phyloP scores from a whole-genome alignment of 2,797 vertebrate species.

The Acanthiza pusilla region DNA sequence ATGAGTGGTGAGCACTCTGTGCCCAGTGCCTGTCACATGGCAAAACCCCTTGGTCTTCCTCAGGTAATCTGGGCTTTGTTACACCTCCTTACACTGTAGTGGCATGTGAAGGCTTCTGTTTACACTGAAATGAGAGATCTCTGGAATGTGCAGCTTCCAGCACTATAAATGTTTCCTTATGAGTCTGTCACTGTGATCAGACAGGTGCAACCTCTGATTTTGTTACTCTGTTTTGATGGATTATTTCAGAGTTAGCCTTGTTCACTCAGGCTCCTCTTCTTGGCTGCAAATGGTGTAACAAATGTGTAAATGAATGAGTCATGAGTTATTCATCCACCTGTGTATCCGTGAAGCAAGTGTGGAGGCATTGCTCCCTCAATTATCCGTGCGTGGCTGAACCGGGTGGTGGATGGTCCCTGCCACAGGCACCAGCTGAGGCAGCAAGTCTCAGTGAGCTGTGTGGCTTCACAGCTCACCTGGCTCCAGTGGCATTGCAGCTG shows the following conservation, averaged over 20 bases:
- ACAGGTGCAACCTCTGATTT: background rate
- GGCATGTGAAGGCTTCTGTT: background rate
- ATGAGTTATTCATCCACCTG: background rate
- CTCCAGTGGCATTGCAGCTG: background rate
- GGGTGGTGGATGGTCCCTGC: background rate
- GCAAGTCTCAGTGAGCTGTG: background rate
- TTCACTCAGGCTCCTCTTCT: background rate
- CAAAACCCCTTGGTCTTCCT: background rate
- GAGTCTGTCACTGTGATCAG: background rate
- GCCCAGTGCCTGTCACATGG: accelerated
- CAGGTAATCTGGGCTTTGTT: background rate
- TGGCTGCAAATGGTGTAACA: background rate
- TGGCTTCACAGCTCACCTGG: background rate
- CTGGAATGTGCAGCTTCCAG: background rate
- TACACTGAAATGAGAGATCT: background rate
- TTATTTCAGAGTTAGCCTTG: background rate
- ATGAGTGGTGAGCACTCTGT: accelerated
- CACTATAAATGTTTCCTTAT: background rate
- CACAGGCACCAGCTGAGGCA: background rate
- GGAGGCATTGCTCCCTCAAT: background rate
- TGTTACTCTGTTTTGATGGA: background rate
- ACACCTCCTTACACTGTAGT: accelerated
- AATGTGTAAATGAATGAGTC: background rate
- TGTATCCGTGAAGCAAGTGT: background rate
- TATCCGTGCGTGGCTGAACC: background rate